Percentiles rank a stretch among this genome's conserved stretches.
These are phyloP conservation scores for Portunus trituberculatus DNA, from an alignment of 1,140 invertebrate genomes.

Conservation along the genomic window DNA sequence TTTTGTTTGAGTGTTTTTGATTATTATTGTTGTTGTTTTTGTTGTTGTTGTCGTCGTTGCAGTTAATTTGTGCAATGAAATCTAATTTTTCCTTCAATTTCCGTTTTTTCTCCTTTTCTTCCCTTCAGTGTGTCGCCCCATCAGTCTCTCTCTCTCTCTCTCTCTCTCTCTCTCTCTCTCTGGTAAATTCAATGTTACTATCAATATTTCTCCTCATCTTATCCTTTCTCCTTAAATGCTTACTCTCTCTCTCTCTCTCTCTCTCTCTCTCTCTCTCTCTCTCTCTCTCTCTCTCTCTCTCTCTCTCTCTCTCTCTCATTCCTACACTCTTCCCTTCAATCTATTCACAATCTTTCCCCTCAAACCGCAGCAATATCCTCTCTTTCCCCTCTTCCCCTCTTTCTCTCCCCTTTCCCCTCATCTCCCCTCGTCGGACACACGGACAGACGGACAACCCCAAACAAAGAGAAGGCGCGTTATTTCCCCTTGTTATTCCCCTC, in stretches of 20 bases:
- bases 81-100: too few species aligned
- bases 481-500: constrained; percentile 71
- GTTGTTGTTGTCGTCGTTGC: too few species aligned
- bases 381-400: neutral
- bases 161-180: neutral
- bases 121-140: neutral
- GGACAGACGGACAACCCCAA: neutral
- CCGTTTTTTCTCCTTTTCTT: neutral
- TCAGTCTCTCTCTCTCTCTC: neutral
- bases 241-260: neutral
- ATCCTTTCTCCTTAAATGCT: too few species aligned
- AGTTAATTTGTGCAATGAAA: too few species aligned
- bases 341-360: neutral
- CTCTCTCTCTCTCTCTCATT: neutral
- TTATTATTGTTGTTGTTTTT: too few species aligned
- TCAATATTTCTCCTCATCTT: too few species aligned
- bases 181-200: too few species aligned
- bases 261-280: neutral
- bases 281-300: neutral
- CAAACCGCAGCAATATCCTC: neutral
- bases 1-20: too few species aligned
- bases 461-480: constrained; percentile 65
- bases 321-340: neutral
- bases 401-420: neutral
- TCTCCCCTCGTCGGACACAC: neutral